Evolutionary conservation across 2,888 invertebrate species (phyloP).

Genomic region (Thumatha senex): DNA sequence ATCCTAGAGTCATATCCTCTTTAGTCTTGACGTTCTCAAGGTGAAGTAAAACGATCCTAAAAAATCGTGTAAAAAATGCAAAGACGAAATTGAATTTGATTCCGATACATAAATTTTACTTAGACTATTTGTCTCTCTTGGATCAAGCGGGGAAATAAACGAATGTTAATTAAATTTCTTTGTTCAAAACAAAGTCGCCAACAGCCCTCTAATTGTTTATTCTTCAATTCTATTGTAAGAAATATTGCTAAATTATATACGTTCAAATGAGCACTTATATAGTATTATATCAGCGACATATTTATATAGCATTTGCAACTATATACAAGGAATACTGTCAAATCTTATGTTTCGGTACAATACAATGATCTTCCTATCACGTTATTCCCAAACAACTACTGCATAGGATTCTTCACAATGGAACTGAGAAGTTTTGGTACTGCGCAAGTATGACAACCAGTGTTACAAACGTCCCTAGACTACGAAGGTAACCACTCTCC

Average conservation of each 20-base stretch:
- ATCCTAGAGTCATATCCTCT: conserved; percentile 47
- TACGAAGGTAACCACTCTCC: too few species aligned
- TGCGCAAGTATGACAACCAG: too few species aligned
- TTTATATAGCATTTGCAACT: too few species aligned
- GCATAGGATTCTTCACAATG: too few species aligned
- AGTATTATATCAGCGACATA: too few species aligned
- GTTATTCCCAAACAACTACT: too few species aligned
- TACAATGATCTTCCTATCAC: too few species aligned
- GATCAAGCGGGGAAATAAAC: conserved; percentile 77
- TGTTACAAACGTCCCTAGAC: too few species aligned
- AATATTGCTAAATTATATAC: conserved; percentile 4
- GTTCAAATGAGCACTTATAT: too few species aligned
- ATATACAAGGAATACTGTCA: background rate
- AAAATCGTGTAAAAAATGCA: conserved; percentile 79
- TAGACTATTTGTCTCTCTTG: conserved; percentile 79
- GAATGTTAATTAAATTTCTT: conserved; percentile 79
- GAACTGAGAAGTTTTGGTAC: too few species aligned
- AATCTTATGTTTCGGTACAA: background rate
- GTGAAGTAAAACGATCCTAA: conserved; percentile 63
- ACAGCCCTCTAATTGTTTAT: conserved; percentile 69
- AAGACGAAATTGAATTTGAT: conserved; percentile 82
- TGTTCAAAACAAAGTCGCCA: conserved; percentile 65
- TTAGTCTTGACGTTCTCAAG: conserved; percentile 47
- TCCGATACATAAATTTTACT: conserved; percentile 83
- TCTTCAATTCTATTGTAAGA: conserved; percentile 41